Conservation (phyloP, 2,113 vertebrate genomes). For the Callipepla squamata region DNA sequence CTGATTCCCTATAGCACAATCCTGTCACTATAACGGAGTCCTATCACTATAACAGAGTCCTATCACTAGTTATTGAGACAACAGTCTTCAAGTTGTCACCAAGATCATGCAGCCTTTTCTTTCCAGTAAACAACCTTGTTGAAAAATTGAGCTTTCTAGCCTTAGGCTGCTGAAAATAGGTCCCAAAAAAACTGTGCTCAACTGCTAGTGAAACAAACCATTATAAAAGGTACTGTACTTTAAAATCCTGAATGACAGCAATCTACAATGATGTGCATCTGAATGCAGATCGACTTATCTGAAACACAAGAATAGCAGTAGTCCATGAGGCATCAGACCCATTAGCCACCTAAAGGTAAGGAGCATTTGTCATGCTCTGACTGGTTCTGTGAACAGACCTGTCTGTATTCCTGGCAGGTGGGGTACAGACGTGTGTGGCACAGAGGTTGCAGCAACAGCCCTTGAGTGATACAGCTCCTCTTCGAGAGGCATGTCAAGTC, state of each 20-base stretch:
- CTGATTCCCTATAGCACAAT: background rate
- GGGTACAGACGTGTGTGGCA: background rate
- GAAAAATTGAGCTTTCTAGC: slow-evolving; percentile 48
- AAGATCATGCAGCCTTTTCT: slow-evolving; percentile 39
- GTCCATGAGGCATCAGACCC: background rate
- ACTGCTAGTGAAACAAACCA: background rate
- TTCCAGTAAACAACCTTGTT: slow-evolving; percentile 47
- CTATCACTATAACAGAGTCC: slow-evolving; percentile 36
- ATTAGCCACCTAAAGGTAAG: background rate
- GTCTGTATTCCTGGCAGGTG: background rate
- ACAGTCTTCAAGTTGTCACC: slow-evolving; percentile 52
- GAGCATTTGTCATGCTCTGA: fast-evolving
- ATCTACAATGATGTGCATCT: slow-evolving; percentile 39
- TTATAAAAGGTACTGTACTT: slow-evolving; percentile 24
- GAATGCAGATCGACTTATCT: fast-evolving
- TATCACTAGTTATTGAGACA: slow-evolving; percentile 54
- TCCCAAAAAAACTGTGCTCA: slow-evolving; percentile 1
- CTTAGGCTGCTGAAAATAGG: slow-evolving; percentile 57
- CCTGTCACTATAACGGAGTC: slow-evolving; percentile 4
- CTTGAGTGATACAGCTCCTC: background rate
- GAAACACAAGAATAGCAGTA: background rate
- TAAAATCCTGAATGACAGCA: slow-evolving; percentile 60
- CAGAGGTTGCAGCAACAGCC: background rate
- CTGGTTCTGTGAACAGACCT: background rate
- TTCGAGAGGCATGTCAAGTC: background rate